phyloP scores from a whole-genome alignment of 1,140 invertebrate species.

The Ladona fulva region DNA sequence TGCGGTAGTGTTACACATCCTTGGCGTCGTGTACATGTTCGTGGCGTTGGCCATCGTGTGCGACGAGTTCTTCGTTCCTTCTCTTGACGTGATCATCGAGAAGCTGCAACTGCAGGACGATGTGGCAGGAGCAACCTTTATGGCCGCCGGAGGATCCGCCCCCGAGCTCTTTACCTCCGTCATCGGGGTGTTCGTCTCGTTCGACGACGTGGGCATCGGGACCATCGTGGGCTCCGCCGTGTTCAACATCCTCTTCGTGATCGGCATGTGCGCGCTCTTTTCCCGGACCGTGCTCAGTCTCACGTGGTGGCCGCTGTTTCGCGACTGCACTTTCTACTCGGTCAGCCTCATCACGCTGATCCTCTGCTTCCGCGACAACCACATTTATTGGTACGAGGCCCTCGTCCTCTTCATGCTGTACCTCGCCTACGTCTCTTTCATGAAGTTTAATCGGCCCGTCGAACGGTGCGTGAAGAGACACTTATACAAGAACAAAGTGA shows the following conservation, averaged over 20 bases:
- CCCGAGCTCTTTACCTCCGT: conserved; percentile 87
- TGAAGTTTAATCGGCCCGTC: conserved; percentile 82
- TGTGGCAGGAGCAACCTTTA: conserved; percentile 86
- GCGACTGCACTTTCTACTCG: conserved; percentile 93
- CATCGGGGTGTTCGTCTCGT: conserved; percentile 89
- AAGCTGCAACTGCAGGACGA: conserved; percentile 83
- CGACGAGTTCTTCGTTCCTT: conserved; percentile 90
- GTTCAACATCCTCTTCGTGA: conserved; percentile 92
- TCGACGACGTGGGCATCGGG: conserved; percentile 88
- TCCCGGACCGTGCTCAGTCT: conserved; percentile 74
- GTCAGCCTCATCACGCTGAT: conserved; percentile 82
- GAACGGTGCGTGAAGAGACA: conserved; percentile 77
- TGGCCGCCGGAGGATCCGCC: conserved; percentile 84
- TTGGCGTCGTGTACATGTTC: conserved; percentile 92
- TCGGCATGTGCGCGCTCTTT: conserved; percentile 89
- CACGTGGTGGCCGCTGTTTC: conserved; percentile 92
- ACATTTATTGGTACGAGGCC: conserved; percentile 87
- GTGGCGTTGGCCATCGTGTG: conserved; percentile 85
- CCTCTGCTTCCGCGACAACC: conserved; percentile 83
- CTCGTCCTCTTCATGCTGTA: conserved; percentile 78
- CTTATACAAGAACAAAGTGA: conserved; percentile 85
- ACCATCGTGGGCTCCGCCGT: conserved; percentile 91
- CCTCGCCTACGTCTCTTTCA: conserved; percentile 78
- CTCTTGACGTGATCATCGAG: conserved; percentile 89
- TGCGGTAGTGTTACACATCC: conserved; percentile 74